Conservation (phyloP, 2,113 vertebrate species). For the Naja naja region DNA sequence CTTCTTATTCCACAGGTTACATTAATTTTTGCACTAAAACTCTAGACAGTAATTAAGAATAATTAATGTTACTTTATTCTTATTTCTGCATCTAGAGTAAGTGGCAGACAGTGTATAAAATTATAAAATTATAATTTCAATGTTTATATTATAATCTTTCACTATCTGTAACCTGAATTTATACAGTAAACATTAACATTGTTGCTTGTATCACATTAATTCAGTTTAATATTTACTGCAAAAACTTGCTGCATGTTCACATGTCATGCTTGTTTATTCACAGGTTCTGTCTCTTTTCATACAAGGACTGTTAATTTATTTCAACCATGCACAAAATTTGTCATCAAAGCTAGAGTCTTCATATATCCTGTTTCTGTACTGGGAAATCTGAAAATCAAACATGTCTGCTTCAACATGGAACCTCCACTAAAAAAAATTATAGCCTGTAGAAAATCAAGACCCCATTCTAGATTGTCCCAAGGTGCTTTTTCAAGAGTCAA, state of each 20-base stretch:
- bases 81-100: not conserved
- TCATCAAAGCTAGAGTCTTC: not conserved
- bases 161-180: conserved; percentile 21
- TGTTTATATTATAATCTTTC: conserved; percentile 27
- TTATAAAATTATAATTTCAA: conserved; percentile 9
- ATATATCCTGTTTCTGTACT: not conserved
- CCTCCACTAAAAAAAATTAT: not conserved
- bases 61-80: conserved; percentile 6
- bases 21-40: conserved; percentile 27
- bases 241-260: not conserved
- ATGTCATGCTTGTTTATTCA: not conserved
- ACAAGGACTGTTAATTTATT: not conserved
- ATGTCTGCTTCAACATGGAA: too few relatives aligned
- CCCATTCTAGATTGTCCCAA: not conserved
- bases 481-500: too few relatives aligned
- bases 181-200: conserved; percentile 12
- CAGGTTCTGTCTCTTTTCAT: not conserved
- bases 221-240: conserved; percentile 1
- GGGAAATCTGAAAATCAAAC: not conserved
- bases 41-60: not conserved
- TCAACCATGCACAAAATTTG: not conserved
- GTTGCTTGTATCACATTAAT: conserved; percentile 10
- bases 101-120: conserved; percentile 16
- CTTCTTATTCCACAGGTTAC: not conserved
- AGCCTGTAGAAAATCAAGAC: not conserved